Evolutionary conservation across 2,888 invertebrate species (phyloP).

Genomic region (Antheraea assamensis): DNA sequence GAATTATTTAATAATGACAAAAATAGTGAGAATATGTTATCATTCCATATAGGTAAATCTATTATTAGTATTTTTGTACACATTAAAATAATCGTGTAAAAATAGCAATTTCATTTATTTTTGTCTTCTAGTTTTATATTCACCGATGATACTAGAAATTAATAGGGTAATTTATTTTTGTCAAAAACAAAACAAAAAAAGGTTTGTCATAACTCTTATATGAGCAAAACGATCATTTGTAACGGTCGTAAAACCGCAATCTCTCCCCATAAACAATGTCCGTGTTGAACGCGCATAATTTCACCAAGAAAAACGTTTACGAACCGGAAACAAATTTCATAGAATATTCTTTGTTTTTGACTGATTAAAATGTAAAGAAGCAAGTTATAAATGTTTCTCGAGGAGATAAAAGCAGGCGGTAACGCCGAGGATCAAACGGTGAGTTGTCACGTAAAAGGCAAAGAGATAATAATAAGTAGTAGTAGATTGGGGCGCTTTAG

Average conservation of each 20-base stretch:
- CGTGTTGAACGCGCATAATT: conserved; percentile 37
- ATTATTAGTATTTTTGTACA: not conserved
- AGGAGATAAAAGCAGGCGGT: conserved; percentile 65
- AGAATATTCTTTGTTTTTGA: conserved; percentile 64
- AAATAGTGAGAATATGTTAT: not conserved
- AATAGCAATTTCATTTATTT: not conserved
- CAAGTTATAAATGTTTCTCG: conserved; percentile 65
- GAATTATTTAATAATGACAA: not conserved
- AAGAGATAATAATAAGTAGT: conserved; percentile 65
- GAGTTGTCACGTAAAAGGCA: conserved; percentile 66
- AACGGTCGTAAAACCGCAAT: conserved; percentile 38
- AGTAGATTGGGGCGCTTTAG: conserved; percentile 67
- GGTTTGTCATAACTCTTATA: conserved; percentile 13
- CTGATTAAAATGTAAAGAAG: conserved; percentile 80
- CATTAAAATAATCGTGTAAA: not conserved
- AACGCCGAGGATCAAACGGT: conserved; percentile 67
- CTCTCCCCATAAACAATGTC: conserved; percentile 18
- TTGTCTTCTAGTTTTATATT: not conserved
- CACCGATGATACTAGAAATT: not conserved
- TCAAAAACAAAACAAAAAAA: not conserved
- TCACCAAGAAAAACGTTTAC: conserved; percentile 64
- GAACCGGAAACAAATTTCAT: conserved; percentile 70
- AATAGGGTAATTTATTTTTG: not conserved
- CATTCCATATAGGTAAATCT: not conserved
- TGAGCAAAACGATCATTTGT: conserved; percentile 30